Evolutionary conservation across 2,797 vertebrate genomes (phyloP).

Genomic region (Tarsius wallacei): DNA sequence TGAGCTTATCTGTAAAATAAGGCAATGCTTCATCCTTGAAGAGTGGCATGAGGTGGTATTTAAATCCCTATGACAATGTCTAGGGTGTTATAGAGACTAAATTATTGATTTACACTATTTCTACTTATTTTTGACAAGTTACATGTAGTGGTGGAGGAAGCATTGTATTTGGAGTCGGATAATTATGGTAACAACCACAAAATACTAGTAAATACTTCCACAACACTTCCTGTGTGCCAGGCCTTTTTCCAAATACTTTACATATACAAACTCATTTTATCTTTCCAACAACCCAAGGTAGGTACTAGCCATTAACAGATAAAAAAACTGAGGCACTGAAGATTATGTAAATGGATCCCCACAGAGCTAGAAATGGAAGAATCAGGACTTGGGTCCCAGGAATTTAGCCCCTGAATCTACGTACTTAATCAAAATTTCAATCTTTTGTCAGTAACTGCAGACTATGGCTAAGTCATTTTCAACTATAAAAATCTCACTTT

Average conservation of each 20-base stretch:
- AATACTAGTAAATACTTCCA: neutral
- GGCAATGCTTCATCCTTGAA: neutral
- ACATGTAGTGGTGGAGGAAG: neutral
- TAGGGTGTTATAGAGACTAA: neutral
- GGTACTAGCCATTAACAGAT: neutral
- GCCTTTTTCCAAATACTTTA: constrained; percentile 12
- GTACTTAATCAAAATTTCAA: neutral
- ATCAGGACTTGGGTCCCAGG: neutral
- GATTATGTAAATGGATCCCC: neutral
- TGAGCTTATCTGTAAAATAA: neutral
- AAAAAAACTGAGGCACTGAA: neutral
- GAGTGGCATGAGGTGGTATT: neutral
- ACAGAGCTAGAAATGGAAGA: neutral
- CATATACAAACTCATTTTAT: neutral
- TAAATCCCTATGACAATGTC: neutral
- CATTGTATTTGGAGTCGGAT: neutral
- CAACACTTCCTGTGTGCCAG: neutral
- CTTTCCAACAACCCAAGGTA: neutral
- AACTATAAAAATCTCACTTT: neutral
- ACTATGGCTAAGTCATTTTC: neutral
- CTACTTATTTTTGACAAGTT: neutral
- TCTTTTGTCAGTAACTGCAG: neutral
- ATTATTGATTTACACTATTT: neutral
- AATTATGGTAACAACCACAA: neutral
- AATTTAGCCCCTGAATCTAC: neutral